Evolutionary conservation across 2,888 invertebrate species (phyloP), one percentile per base, ranked within the genome.

Genomic region (Lycia hirtaria): DNA sequence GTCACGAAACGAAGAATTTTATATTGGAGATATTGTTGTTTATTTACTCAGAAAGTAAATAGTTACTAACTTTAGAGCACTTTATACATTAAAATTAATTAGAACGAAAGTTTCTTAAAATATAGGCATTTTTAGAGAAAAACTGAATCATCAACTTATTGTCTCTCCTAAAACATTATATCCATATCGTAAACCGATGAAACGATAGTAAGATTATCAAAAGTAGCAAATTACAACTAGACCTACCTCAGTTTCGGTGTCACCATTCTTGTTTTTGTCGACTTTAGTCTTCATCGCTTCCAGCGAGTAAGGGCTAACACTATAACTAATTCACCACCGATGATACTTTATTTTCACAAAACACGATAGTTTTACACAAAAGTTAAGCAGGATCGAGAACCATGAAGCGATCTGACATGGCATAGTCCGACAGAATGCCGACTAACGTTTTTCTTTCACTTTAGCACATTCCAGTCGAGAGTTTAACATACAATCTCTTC

Each of bases 271-370:
- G 72, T 89, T 93, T 80, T 93, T 93, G 72, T 93, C 93, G 68
- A 86, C 83, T 91, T 93, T 93, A 74, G 87, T 93, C 92, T 93
- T 94, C 88, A 93, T 90, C 78, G 88, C 93, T 90, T 93, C 88
- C 85, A 92, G 90, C 65, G 81, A 86, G 86, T 76, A 87, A 86
- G 77, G 75, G 75, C 74, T 75, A 71, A 67, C 86, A 87, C 87
- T 83, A 67, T 76, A 83, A 85, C 81, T 77, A 68, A 41, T 17
- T 78, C 87, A 88, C 87, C 81, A 83, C 84, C 67, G 65, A 77
- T 77, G 76, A 78, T 77, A 56, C 60, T 70, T 70, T 65, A 60
- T 60, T 72, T 77, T 77, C 83, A 85, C 83, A 68, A 81, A 74
- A 75, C 73, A 73, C 74, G 68, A 76, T 69, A 66, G 75, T 80